These are phyloP conservation scores for Chionoecetes opilio DNA, from an alignment of 1,140 invertebrate species.

Conservation along the genomic window DNA sequence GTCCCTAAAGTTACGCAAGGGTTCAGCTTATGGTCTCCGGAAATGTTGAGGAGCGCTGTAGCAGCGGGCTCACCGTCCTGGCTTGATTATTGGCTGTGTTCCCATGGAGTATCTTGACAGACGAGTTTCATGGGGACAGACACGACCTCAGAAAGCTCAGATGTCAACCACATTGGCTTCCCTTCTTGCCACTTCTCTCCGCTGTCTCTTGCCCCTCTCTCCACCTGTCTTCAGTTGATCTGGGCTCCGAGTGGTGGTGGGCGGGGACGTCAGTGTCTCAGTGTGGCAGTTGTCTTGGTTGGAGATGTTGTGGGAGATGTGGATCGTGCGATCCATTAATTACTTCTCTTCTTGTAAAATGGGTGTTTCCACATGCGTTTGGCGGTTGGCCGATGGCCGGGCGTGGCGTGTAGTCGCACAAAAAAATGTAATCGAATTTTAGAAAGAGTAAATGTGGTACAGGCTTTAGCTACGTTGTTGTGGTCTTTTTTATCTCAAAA, in stretches of 20 bases:
- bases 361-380: background rate
- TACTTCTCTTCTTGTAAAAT: background rate
- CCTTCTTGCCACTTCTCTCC: background rate
- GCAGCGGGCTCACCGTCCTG: background rate
- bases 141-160: constrained; percentile 69
- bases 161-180: constrained; percentile 64
- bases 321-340: background rate
- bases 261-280: background rate
- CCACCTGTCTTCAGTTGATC: background rate
- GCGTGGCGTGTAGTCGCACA: background rate
- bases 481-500: too few relatives aligned
- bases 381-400: background rate
- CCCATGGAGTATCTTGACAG: constrained; percentile 54
- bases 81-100: constrained; percentile 35
- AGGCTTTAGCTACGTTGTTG: too few relatives aligned
- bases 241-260: constrained; percentile 45
- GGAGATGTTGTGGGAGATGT: background rate
- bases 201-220: background rate
- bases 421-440: background rate
- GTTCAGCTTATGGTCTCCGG: background rate
- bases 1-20: too few relatives aligned
- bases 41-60: background rate
- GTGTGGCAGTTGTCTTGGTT: background rate
- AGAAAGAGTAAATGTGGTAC: background rate
- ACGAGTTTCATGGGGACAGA: constrained; percentile 73